Conservation (phyloP, 1,140 invertebrate species). For the Stegodyphus dumicola region DNA sequence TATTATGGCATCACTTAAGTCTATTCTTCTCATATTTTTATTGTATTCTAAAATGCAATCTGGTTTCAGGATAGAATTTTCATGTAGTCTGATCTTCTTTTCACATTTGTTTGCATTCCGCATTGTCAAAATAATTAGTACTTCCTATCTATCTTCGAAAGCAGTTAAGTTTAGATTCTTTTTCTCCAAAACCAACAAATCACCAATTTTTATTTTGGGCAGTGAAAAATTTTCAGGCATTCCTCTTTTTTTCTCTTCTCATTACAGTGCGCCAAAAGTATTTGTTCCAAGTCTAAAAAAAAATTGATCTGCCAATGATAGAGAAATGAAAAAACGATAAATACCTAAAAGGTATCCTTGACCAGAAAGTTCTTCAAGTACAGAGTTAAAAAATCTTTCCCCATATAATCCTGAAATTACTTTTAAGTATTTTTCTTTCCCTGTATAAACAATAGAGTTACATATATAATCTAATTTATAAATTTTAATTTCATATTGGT, state of each 20-base stretch:
- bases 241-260: neutral
- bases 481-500: constrained; percentile 1
- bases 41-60: no score
- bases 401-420: no score
- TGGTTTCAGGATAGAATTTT: no score
- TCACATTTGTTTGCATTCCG: no score
- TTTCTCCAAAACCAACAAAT: no score
- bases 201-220: neutral
- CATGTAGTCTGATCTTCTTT: no score
- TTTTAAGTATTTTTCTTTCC: neutral
- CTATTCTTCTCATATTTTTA: no score
- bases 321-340: constrained; percentile 11
- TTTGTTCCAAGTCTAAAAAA: neutral
- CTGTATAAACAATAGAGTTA: constrained; percentile 7
- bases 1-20: no score
- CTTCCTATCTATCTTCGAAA: no score
- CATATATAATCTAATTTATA: constrained; percentile 12
- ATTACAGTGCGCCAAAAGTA: neutral
- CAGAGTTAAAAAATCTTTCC: constrained; percentile 9
- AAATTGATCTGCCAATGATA: neutral
- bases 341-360: constrained; percentile 16
- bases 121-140: no score
- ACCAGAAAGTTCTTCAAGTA: constrained; percentile 20
- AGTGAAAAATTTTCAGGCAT: neutral
- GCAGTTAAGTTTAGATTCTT: no score